Percentiles rank a stretch among this genome's conserved stretches.
Evolutionary conservation across 2,113 vertebrate genomes (phyloP).

Genomic region (Camelus bactrianus): DNA sequence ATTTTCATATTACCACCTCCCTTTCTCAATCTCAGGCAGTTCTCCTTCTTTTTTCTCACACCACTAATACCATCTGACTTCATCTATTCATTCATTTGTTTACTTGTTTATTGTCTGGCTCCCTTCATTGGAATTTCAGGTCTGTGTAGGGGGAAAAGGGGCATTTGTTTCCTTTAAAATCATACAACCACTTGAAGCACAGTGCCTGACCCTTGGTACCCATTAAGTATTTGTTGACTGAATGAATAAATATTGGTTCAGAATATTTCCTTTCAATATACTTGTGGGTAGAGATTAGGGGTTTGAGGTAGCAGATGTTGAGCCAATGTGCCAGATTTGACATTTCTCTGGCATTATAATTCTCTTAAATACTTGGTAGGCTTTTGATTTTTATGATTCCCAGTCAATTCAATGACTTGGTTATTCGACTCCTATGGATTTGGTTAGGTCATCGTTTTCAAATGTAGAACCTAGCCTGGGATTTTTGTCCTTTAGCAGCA

Average conservation of each 20-base stretch:
- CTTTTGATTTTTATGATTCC: background rate
- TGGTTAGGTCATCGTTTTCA: background rate
- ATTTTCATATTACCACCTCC: background rate
- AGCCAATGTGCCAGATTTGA: background rate
- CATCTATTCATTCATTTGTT: background rate
- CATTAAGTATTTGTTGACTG: conserved; percentile 6
- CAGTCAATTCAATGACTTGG: background rate
- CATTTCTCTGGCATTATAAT: background rate
- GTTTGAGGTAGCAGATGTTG: background rate
- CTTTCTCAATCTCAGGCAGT: background rate
- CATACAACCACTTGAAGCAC: background rate
- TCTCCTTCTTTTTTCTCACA: background rate
- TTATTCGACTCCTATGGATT: background rate
- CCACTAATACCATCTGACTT: background rate
- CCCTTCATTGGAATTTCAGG: background rate
- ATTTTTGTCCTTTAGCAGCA: background rate
- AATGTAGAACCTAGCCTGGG: background rate
- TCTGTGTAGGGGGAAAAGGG: background rate
- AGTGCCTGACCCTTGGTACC: background rate
- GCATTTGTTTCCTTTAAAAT: conserved; percentile 36
- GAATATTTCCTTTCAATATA: conserved; percentile 15
- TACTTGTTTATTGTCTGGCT: conserved; percentile 26
- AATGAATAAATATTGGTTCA: background rate
- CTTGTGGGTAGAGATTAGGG: background rate
- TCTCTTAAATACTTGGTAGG: background rate